Conservation (phyloP, 2,888 invertebrate species). For the Polyploca ridens region DNA sequence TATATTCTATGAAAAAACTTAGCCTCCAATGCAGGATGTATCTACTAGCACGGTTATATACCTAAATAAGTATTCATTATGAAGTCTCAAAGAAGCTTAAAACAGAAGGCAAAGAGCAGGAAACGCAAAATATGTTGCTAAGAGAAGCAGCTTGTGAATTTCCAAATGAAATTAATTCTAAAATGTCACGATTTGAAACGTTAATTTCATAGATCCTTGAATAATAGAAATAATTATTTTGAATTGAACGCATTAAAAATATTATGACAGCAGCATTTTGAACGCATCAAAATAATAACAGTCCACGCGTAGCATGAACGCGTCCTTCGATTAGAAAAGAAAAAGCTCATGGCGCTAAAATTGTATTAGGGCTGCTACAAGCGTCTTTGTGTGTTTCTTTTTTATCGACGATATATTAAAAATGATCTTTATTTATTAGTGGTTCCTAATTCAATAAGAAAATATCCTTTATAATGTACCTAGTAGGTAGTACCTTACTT, state of each 20-base stretch:
- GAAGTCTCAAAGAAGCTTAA: too few species aligned
- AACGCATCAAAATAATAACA: conserved; percentile 71
- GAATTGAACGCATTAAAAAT: conserved; percentile 41
- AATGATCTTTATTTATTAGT: too few species aligned
- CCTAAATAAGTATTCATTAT: too few species aligned
- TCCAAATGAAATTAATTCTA: background rate
- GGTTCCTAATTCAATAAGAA: too few species aligned
- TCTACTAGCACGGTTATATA: too few species aligned
- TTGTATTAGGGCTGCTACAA: conserved; percentile 22
- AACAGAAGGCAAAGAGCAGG: too few species aligned
- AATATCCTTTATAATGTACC: too few species aligned
- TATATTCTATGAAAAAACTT: too few species aligned
- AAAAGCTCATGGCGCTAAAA: conserved; percentile 54
- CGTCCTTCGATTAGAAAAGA: conserved; percentile 50
- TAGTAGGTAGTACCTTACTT: too few species aligned
- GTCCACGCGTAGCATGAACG: conserved; percentile 23
- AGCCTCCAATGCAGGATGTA: too few species aligned
- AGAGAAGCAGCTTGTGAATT: too few species aligned
- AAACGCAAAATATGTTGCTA: background rate
- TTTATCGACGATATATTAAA: too few species aligned
- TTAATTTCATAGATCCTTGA: conserved; percentile 12
- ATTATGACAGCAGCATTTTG: conserved; percentile 70
- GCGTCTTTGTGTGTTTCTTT: background rate
- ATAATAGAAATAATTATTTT: conserved; percentile 18
- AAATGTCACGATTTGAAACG: background rate